A percentile compares a stretch with the other conserved stretches of the same genome.
phyloP scores from a whole-genome alignment of 2,113 vertebrate genomes.

The Nematolebias whitei region DNA sequence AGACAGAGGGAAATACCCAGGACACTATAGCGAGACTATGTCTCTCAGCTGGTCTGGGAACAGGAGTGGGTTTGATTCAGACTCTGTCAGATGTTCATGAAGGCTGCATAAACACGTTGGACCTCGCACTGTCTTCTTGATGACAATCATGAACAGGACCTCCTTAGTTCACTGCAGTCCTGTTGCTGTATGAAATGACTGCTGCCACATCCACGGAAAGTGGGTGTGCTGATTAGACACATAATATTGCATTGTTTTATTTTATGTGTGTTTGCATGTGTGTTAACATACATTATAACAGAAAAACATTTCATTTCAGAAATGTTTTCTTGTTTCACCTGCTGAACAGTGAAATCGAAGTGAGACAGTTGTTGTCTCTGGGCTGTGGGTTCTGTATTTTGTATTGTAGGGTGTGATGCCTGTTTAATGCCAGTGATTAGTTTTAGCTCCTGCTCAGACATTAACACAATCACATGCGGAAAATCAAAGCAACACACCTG shows the following conservation, averaged over 20 bases:
- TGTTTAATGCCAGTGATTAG: conserved; percentile 29
- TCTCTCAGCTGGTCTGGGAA: no score
- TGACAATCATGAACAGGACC: background rate
- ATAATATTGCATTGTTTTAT: background rate
- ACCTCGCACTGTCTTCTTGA: background rate
- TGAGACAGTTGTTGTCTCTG: conserved; percentile 3
- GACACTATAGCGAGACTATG: no score
- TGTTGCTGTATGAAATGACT: background rate
- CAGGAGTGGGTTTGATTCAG: background rate
- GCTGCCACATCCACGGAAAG: background rate
- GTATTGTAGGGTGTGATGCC: no score
- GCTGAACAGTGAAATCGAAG: conserved; percentile 22
- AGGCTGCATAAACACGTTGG: background rate
- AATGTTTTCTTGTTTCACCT: conserved; percentile 13
- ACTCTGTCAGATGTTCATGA: background rate
- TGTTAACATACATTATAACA: background rate
- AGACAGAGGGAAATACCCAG: no score
- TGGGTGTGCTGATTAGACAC: background rate
- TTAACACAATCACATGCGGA: conserved; percentile 18
- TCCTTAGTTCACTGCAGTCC: background rate
- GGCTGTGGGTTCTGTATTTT: no score
- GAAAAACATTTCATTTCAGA: background rate
- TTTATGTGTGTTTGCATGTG: background rate
- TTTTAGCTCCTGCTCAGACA: conserved; percentile 29
- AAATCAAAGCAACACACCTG: conserved; percentile 23